Conservation (phyloP, 2,797 vertebrate genomes). For the Petrocephalus sullivani region DNA sequence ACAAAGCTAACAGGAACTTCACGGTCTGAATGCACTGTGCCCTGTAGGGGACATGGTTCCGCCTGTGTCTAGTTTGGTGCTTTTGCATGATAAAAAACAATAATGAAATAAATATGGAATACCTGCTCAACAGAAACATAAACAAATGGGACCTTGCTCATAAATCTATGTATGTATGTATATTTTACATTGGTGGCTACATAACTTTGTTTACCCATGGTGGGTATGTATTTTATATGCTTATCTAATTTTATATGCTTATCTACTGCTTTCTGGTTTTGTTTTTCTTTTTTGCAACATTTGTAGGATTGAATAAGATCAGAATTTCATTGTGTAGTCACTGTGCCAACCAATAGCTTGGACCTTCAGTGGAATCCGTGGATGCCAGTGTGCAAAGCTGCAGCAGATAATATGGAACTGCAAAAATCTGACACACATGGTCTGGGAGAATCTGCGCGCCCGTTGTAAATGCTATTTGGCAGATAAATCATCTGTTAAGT, state of each 20-base stretch:
- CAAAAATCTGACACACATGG: conserved; percentile 8
- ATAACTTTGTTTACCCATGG: no score
- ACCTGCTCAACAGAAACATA: not conserved
- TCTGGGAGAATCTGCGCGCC: not conserved
- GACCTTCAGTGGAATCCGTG: not conserved
- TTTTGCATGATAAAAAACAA: not conserved
- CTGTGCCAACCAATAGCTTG: no score
- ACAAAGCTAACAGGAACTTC: not conserved
- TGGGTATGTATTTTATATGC: no score
- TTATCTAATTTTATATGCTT: no score
- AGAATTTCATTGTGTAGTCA: no score
- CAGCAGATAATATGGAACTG: conserved; percentile 7
- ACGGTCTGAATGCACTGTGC: not conserved
- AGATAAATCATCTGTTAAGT: not conserved
- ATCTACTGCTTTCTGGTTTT: no score
- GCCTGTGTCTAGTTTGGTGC: not conserved
- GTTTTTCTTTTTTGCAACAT: no score
- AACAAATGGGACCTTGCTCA: not conserved
- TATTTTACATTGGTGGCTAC: no score
- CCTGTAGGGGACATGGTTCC: not conserved
- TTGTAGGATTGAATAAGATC: no score
- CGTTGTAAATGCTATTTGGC: no score
- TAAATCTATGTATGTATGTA: not conserved
- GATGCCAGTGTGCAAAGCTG: not conserved
- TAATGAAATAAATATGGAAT: not conserved